These are phyloP conservation scores for Cotesia vestalis DNA, from an alignment of 1,140 invertebrate species.

Conservation along the genomic window DNA sequence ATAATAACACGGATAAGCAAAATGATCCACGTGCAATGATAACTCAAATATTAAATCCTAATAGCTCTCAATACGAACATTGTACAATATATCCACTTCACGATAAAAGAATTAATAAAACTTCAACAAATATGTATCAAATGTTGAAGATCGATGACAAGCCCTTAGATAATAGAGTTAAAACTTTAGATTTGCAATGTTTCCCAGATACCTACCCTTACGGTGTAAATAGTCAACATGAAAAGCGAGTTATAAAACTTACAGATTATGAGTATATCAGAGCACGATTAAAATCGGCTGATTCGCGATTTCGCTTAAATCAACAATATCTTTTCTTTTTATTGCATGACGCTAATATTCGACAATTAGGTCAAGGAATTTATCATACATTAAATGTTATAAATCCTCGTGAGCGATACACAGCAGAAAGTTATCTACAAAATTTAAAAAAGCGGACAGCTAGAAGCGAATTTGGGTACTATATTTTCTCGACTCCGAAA, in stretches of 20 bases:
- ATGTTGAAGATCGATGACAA: constrained; percentile 48
- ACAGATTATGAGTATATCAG: constrained; percentile 34
- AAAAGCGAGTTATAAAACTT: constrained; percentile 37
- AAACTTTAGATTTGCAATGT: constrained; percentile 32
- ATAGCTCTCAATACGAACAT: constrained; percentile 44
- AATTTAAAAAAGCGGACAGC: constrained; percentile 30
- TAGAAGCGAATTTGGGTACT: constrained; percentile 29
- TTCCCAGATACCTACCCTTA: constrained; percentile 51
- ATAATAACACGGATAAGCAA: no score
- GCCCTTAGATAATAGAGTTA: constrained; percentile 41
- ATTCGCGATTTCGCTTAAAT: constrained; percentile 47
- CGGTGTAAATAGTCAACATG: constrained; percentile 46
- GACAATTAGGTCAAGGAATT: constrained; percentile 42
- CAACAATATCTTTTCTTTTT: constrained; percentile 52
- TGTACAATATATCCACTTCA: constrained; percentile 50
- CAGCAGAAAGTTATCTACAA: constrained; percentile 37
- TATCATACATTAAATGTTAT: constrained; percentile 17
- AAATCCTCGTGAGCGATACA: constrained; percentile 26
- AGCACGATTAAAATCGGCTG: constrained; percentile 43
- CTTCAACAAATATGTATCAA: constrained; percentile 47
- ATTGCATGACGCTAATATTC: constrained; percentile 47
- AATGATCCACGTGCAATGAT: not conserved
- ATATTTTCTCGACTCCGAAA: constrained; percentile 43
- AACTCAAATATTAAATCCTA: not conserved
- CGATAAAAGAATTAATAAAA: constrained; percentile 46